Evolutionary conservation across 2,113 vertebrate species (phyloP).

Genomic region (Paramisgurnus dabryanus): DNA sequence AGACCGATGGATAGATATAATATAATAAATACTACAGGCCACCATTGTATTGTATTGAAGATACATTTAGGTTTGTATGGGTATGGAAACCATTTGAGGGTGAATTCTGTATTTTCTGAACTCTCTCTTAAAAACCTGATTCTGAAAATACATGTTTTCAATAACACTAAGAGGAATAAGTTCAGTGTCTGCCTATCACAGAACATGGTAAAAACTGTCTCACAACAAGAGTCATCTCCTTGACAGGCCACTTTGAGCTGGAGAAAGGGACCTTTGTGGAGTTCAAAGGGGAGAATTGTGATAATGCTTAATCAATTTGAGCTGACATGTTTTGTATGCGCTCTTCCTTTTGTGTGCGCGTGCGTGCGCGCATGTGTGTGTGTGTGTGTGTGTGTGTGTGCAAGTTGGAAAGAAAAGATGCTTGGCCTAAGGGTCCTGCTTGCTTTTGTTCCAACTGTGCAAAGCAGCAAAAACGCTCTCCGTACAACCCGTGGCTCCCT

Average conservation of each 20-base stretch:
- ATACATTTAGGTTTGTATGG: no score
- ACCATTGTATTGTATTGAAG: no score
- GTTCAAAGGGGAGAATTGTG: slow-evolving; percentile 32
- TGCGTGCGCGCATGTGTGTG: not conserved
- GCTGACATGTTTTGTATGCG: slow-evolving; percentile 40
- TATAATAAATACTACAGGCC: no score
- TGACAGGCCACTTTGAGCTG: slow-evolving; percentile 22
- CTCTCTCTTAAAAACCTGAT: no score
- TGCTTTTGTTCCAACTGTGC: slow-evolving; percentile 23
- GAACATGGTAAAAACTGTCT: slow-evolving; percentile 12
- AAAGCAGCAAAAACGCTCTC: slow-evolving; percentile 18
- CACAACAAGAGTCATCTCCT: slow-evolving; percentile 29
- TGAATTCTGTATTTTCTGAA: no score
- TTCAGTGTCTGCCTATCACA: not conserved
- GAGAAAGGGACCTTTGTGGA: slow-evolving; percentile 38
- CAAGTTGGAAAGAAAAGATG: slow-evolving; percentile 16
- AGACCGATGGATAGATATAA: no score
- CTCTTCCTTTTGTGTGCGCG: slow-evolving; percentile 4
- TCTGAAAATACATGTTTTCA: no score
- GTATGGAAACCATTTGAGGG: no score
- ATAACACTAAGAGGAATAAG: no score
- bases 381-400: slow-evolving; percentile 11
- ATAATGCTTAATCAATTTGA: slow-evolving; percentile 44
- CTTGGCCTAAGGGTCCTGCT: slow-evolving; percentile 22
- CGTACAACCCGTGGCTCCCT: not conserved